Evolutionary conservation across 2,113 vertebrate species (phyloP), one percentile per base, ranked within the genome.

Genomic region (Gavia stellata): DNA sequence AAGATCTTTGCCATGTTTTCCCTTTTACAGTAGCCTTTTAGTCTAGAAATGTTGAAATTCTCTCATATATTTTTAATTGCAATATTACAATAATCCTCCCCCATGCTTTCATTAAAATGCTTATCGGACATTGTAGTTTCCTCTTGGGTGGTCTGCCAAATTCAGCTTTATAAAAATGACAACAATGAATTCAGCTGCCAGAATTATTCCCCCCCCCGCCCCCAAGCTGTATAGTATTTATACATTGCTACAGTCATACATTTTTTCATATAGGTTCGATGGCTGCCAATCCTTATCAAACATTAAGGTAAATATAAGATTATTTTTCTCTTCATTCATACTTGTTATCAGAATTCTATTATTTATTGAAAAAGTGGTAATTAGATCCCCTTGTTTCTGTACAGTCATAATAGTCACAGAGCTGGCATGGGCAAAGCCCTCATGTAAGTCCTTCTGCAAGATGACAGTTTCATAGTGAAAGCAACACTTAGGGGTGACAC

Each of bases 191-290:
- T 88, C 17, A 7, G 2, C 31, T 86, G 20, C 42, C 61, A 67
- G 50, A 50, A 25, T 42, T n/a, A 34, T 24, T 26, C 47, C 2
- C 8, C 2, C 23, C 4, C 5, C 8, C 38, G 42, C 8, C 31
- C 9, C 31, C 9, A 45, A 28, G 1, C 33, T 47, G 7, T 52
- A 13, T 18, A 63, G 1, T 56, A 55, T 71, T 90, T 90, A 12
- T 47, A 59, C 0, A 0, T n/a, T 79, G 23, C 14, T 81, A 38
- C 5, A 38, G 59, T 81, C 9, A 63, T 7, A 33, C 6, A 2
- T 33, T 65, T 67, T 70, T 88, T 74, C 16, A 49, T 68, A n/a
- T 7, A 62, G 3, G 5, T 63, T 67, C 40, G 73, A 8, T 45
- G 49, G 31, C 59, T 93, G 15, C n/a, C 55, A 66, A 73, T 20